Evolutionary conservation across 2,113 vertebrate genomes (phyloP), one percentile per base, ranked within the genome.

Genomic region (Semicossyphus pulcher): DNA sequence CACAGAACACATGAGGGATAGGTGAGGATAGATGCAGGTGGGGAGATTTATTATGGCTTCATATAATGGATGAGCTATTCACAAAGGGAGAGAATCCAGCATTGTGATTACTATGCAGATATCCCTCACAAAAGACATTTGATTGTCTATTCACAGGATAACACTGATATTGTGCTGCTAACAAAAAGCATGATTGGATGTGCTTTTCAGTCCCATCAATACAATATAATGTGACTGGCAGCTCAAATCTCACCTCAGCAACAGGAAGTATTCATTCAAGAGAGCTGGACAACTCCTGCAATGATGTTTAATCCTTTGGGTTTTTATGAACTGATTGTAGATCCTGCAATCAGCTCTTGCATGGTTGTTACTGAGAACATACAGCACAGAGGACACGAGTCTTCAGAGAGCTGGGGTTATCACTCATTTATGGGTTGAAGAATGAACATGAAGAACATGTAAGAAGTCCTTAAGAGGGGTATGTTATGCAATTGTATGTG

Each of bases 211-310:
- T 44, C 15, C 44, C 10, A 36, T 58, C 26, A 49, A 44, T 63
- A 49, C 21, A 54, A 49, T 36, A 57, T 56, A 44, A 59, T 48
- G 25, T 21, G 12, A 14, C 49, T 48, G 5, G 12, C 59, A 34
- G 5, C 47, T 76, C 20, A 18, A 11, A 48, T 32, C 21, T 71
- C 45, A 84, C 52, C 37, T 76, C 37, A n/a, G 51, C 56, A 39
- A 60, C 58, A 73, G 39, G 67, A 57, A 76, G 12, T 42, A 34
- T 32, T 73, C 56, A 51, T 63, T 79, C 47, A 65, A 32, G 31
- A 29, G 9, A 80, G 52, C 28, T 47, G 10, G 21, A 57, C 29
- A 37, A 29, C 23, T 37, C 29, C 53, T 41, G 15, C 23, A 45
- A 64, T 47, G n/a, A 32, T 23, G 9, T 26, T 20, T 32, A 60